Base-by-base conservation (phyloP, 2,797 vertebrate species). In the Coendou prehensilis region DNA sequence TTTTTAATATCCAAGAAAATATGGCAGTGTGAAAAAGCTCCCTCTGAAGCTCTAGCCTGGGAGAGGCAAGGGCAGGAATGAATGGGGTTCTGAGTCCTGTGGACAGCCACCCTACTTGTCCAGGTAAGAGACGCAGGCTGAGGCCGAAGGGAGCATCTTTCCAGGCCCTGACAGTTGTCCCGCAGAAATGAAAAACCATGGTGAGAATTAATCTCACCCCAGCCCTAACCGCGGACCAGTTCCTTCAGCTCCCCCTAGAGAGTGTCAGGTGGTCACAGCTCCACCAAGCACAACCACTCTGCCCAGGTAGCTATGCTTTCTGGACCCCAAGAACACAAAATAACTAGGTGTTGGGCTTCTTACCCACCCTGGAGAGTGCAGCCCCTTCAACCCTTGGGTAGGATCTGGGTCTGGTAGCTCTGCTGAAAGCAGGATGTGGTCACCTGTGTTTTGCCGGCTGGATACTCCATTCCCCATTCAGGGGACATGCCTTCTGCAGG, bases 1-100 rank as follows among this genome's bases (percentile, higher is more conserved):
- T 28, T 67, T 67, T 83, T 61, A 93, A 91, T 80, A 78, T 79
- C 47, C 28, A 78, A 83, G 86, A 41, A 87, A 33, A 59, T 5
- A 2, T 0, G 2, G 7, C 47, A 17, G 20, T 47, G 30, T 64
- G 73, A 71, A 92, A 50, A 89, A 93, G 61, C 73, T 1, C 30
- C 50, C 37, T 0, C 15, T 26, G 52, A 54, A 87, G 88, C 0
- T 4, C 37, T 45, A 76, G 56, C 41, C 18, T 9, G 23, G 0
- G 0, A 37, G 37, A 69, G 41, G 28, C 4, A 8, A 71, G 85
- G 47, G 41, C 7, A 28, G 7, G 23, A 80, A 56, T 33, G 47
- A 11, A 4, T 0, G 5, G 83, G n/a, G 3, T 76, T 78, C 71
- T 23, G 54, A 50, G 15, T 64, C 75, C 20, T 63, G 17, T 23